These are phyloP conservation scores for Cyphomyrmex costatus DNA, from an alignment of 1,140 invertebrate genomes.

Conservation along the genomic window DNA sequence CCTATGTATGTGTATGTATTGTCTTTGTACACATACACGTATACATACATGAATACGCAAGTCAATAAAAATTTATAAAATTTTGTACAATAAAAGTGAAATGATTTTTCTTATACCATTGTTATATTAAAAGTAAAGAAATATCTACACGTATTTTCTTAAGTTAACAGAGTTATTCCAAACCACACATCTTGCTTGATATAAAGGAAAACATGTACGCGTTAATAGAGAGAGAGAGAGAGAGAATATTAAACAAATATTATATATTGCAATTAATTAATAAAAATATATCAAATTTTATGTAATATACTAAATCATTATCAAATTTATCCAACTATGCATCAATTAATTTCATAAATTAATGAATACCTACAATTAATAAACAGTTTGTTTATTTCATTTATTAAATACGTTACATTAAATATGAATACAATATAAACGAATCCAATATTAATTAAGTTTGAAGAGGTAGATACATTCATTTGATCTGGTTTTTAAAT, in stretches of 20 bases:
- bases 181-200: neutral
- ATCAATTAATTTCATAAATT: neutral
- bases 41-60: neutral
- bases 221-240: neutral
- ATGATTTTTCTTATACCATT: neutral
- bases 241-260: neutral
- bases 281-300: conserved; percentile 7
- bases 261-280: conserved; percentile 4
- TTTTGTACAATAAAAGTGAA: neutral
- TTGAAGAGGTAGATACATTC: neutral
- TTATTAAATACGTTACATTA: neutral
- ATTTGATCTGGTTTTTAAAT: conserved; percentile 12
- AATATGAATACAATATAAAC: neutral
- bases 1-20: neutral
- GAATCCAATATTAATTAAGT: neutral
- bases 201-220: neutral
- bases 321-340: neutral
- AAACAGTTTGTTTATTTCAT: neutral
- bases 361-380: neutral
- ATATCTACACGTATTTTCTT: neutral
- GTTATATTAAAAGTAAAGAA: neutral
- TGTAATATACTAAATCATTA: neutral
- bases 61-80: conserved; percentile 2
- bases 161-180: neutral
- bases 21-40: neutral